Evolutionary conservation across 2,797 vertebrate genomes (phyloP), one percentile per base, ranked within the genome.

Genomic region (Periparus ater): DNA sequence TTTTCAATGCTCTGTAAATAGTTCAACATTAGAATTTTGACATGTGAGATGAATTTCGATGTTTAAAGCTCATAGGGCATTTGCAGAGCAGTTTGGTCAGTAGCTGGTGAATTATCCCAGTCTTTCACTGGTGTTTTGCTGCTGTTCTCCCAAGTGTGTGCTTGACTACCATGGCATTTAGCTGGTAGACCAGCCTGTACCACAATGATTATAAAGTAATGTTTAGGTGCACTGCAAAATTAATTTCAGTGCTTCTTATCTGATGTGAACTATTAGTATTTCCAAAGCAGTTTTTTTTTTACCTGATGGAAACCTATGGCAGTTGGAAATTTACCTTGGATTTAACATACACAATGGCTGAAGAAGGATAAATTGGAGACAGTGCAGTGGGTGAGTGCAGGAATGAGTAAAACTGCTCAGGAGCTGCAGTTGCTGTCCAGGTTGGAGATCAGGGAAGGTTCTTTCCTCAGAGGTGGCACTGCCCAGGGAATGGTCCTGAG

Each of bases 21-120:
- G 71, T 95, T 96, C 91, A 61, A 23, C 65, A 62, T 89, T n/a
- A 70, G 67, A 94, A 78, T 91, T 95, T 95, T 86, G 62, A 66
- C 22, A 10, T 13, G 36, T 32, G 32, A 51, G 74, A 85, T 73
- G 83, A 79, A 75, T 93, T 62, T 79, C 53, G 27, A 40, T 79
- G 34, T 67, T 87, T 74, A 75, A 84, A 92, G 54, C 65, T 93
- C 30, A 40, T 0, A 77, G 88, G 57, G 30, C 42, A 25, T 50
- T 92, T 95, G 20, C 13, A 71, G 66, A 71, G 66, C 79, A 85
- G 53, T 95, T 87, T 78, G 66, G 89, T 88, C 85, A 70, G 17
- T 63, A 63, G 70, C 30, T 92, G 34, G 57, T 75, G 89, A 90
- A 76, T 84, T 95, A 66, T 81, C 66, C 58, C 36, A 32, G 36